Conservation (phyloP, 2,113 vertebrate species). For the Callochromis pleurospilus region DNA sequence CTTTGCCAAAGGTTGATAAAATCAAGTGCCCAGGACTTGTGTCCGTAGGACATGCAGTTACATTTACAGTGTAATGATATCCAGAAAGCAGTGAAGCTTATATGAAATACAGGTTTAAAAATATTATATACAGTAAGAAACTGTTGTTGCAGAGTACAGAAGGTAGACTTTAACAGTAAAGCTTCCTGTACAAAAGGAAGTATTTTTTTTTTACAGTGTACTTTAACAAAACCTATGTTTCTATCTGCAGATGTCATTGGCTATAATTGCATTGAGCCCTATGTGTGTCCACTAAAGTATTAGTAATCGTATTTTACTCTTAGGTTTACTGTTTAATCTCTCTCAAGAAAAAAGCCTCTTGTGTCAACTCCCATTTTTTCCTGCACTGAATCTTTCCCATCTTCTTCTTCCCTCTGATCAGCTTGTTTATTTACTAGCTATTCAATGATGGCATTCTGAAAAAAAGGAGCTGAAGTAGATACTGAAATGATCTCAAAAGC, state of each 20-base stretch:
- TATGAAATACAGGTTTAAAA: neutral
- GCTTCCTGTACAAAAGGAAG: neutral
- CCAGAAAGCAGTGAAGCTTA: neutral
- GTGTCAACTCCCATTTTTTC: neutral
- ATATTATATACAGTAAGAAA: neutral
- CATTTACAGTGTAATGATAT: neutral
- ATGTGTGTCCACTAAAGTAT: neutral
- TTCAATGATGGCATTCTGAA: neutral
- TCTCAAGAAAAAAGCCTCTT: neutral
- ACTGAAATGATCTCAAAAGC: slow-evolving; percentile 2
- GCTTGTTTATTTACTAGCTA: slow-evolving; percentile 36
- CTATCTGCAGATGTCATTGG: neutral
- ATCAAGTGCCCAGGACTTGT: neutral
- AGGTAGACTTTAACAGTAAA: neutral
- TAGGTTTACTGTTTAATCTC: neutral
- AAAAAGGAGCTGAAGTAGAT: neutral
- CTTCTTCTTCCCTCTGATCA: neutral
- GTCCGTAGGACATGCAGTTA: neutral
- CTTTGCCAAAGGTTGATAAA: neutral
- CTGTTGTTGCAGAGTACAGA: neutral
- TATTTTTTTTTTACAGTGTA: neutral
- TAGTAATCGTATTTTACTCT: neutral
- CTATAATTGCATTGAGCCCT: neutral
- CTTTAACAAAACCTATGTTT: neutral
- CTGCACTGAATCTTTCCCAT: neutral